phyloP scores from a whole-genome alignment of 1,140 invertebrate genomes.

The Meloidogyne floridensis region DNA sequence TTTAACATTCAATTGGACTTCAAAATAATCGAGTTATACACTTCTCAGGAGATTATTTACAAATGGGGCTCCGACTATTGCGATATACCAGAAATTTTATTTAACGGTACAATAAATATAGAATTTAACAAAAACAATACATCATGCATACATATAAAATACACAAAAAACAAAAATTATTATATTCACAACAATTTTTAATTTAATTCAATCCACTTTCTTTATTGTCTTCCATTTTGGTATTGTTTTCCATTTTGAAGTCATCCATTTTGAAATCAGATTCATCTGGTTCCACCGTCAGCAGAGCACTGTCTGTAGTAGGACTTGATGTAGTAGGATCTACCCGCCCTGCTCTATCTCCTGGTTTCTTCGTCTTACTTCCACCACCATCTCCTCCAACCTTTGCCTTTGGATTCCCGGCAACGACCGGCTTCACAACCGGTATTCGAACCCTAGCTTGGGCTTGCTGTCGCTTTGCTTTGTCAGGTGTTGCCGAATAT shows the following conservation, averaged over 20 bases:
- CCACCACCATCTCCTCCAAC: not conserved
- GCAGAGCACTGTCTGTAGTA: slow-evolving; percentile 5
- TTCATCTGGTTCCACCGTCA: not conserved
- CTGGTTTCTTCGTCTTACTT: not conserved
- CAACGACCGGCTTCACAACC: not conserved
- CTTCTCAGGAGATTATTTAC: no score
- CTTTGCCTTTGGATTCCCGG: not conserved
- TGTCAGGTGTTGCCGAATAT: not conserved
- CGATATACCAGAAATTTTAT: no score
- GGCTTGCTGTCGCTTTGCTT: not conserved
- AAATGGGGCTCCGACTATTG: no score
- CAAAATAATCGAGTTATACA: no score
- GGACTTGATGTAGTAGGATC: slow-evolving; percentile 5
- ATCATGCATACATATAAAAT: no score
- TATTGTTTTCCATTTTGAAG: no score
- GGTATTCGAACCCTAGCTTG: not conserved
- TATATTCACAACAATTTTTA: not conserved
- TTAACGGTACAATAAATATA: no score
- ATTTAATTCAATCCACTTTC: not conserved
- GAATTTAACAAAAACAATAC: no score
- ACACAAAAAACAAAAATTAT: no score
- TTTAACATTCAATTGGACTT: no score
- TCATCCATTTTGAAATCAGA: not conserved
- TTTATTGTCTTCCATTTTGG: not conserved
- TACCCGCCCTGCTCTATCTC: not conserved